Evolutionary conservation across 2,888 invertebrate species (phyloP).

Genomic region (Sphaerophoria rueppellii): DNA sequence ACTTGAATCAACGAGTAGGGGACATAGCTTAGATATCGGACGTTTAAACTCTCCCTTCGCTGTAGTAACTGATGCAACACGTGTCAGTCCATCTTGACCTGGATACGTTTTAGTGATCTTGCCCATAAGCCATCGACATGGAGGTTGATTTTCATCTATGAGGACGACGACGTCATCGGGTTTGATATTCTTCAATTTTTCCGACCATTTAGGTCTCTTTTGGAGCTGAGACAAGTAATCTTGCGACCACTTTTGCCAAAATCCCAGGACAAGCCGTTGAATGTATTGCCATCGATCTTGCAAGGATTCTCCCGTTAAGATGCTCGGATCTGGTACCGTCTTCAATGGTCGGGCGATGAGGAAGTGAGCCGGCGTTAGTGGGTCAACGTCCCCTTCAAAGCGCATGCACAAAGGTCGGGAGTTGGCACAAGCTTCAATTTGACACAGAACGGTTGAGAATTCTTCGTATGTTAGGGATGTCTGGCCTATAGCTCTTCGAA

Average conservation of each 20-base stretch:
- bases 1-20: slow-evolving; percentile 27
- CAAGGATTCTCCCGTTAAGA: not conserved
- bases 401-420: slow-evolving; percentile 75
- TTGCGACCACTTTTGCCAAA: slow-evolving; percentile 75
- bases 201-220: slow-evolving; percentile 75
- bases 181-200: slow-evolving; percentile 47
- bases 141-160: slow-evolving; percentile 74
- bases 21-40: slow-evolving; percentile 47
- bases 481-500: slow-evolving; percentile 75
- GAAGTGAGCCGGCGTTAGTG: slow-evolving; percentile 74
- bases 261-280: slow-evolving; percentile 74
- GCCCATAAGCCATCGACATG: slow-evolving; percentile 74
- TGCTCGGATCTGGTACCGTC: slow-evolving; percentile 27
- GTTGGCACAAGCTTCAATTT: slow-evolving; percentile 77
- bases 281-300: slow-evolving; percentile 75
- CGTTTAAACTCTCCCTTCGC: slow-evolving; percentile 42
- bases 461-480: slow-evolving; percentile 76
- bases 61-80: slow-evolving; percentile 67
- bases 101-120: slow-evolving; percentile 73
- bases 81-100: slow-evolving; percentile 74
- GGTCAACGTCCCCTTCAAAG: slow-evolving; percentile 69
- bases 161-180: slow-evolving; percentile 75
- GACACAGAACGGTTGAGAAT: slow-evolving; percentile 75
- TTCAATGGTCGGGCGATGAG: slow-evolving; percentile 35
- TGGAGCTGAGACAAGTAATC: slow-evolving; percentile 75